These are phyloP conservation scores for Nomada fucata DNA, from an alignment of 2,888 invertebrate genomes.

Conservation along the genomic window DNA sequence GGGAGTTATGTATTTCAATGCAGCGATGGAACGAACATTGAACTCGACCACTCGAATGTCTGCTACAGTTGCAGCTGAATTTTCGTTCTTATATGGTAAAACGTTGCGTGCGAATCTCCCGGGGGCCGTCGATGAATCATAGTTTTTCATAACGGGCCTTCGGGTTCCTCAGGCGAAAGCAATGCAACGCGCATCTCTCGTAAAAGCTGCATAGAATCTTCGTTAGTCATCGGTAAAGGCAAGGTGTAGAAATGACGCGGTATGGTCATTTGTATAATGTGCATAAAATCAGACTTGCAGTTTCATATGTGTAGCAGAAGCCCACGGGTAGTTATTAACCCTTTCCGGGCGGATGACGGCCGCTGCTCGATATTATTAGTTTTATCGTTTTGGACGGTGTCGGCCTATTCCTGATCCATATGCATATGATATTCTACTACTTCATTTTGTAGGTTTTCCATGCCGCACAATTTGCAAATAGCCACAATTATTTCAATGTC, in stretches of 20 bases:
- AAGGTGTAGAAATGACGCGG: background rate
- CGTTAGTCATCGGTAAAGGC: background rate
- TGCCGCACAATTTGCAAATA: too few species aligned
- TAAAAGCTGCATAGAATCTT: conserved; percentile 7
- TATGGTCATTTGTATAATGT: too few species aligned
- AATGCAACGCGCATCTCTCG: conserved; percentile 4
- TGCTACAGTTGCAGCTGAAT: conserved; percentile 9
- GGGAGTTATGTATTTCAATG: conserved; percentile 22
- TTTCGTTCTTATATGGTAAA: conserved; percentile 8
- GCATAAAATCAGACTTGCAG: too few species aligned
- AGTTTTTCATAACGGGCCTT: conserved; percentile 14
- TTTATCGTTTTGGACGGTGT: too few species aligned
- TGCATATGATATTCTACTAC: too few species aligned
- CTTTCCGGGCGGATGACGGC: too few species aligned
- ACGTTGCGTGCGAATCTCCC: conserved; percentile 23
- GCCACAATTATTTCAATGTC: too few species aligned
- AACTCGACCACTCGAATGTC: conserved; percentile 20
- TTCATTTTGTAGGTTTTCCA: too few species aligned
- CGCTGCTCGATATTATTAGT: too few species aligned
- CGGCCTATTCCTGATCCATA: too few species aligned
- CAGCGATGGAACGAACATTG: conserved; percentile 18
- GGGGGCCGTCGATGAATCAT: conserved; percentile 40
- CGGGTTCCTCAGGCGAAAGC: conserved; percentile 17
- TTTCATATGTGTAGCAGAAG: too few species aligned
- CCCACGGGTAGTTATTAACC: too few species aligned